Evolutionary conservation across 2,888 invertebrate species (phyloP), one percentile per base, ranked within the genome.

Genomic region (Apomyelois bistriatella): DNA sequence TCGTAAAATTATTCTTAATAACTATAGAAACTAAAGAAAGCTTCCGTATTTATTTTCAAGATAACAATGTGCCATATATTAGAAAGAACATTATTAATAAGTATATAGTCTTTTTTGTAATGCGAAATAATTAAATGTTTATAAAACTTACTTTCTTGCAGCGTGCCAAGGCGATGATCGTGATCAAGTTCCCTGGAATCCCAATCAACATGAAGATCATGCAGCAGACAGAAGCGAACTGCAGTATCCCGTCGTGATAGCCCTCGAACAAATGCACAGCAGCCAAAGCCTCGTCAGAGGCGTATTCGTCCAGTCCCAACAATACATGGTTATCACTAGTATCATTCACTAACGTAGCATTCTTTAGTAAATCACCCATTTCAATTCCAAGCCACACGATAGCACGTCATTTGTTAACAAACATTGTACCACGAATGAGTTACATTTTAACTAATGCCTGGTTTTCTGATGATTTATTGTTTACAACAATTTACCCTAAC

Each of bases 111-210:
- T 22, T 22, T 22, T 22, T 22, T 22, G 22, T 3, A 32, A 32
- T 28, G 10, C 3, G 7, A 32, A 2, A 38, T 10, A 13, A 38
- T 6, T 38, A 13, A 10, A 3, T 7, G 12, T 38, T 12, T 1
- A 13, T 4, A 32, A 22, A 41, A 71, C 90, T 85, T 70, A 95
- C 95, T 93, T 95, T 95, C 84, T 93, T 94, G 66, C 94, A 95
- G 46, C 93, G 91, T 40, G 94, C 92, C 32, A 96, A 86, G 0
- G 96, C 95, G 36, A 94, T 82, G 60, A 96, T 94, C 41, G 96
- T 96, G 72, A 95, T 92, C 54, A 95, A 84, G 78, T 96, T 96
- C 10, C 96, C 96, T 1, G 95, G 95, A 48, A 96, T 94, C 10
- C 96, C 96, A 57, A 96, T 86, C 61, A 95, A 79, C 90, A 95